Percentiles rank a stretch among this genome's conserved stretches.
Evolutionary conservation across 53 echinoderm and acorn worm genomes (phyloP).

Genomic region (Henricia sp.): DNA sequence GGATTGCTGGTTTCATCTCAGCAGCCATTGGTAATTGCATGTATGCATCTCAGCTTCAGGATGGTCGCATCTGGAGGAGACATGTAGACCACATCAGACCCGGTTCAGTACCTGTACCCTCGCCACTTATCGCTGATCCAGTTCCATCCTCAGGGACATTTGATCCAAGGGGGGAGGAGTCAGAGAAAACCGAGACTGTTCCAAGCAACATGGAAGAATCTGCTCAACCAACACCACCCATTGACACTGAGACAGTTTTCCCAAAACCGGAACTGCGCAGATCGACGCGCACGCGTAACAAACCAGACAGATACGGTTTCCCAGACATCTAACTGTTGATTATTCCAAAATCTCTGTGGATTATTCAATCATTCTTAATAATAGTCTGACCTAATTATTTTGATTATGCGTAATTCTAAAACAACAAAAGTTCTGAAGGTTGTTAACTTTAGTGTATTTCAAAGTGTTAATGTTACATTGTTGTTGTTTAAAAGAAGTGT

Average conservation of each 20-base stretch:
- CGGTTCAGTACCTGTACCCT: neutral
- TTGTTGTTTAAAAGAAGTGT: no score
- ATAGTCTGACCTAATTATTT: no score
- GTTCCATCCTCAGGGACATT: neutral
- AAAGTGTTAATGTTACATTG: no score
- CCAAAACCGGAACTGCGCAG: neutral
- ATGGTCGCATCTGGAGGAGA: neutral
- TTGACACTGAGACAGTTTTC: neutral
- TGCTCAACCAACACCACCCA: neutral
- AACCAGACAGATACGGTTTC: neutral
- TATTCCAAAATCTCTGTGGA: no score
- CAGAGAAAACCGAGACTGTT: neutral
- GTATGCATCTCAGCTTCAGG: neutral
- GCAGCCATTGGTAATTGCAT: neutral
- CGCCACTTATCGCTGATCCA: neutral
- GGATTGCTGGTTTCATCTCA: neutral
- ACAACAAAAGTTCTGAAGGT: no score
- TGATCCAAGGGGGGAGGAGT: neutral
- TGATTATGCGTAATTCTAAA: no score
- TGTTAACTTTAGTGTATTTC: no score
- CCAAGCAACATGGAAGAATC: neutral
- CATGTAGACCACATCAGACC: slow-evolving; percentile 4
- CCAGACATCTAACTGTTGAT: neutral
- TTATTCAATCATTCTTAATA: no score
- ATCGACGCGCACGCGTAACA: neutral